Percentiles rank a stretch among this genome's conserved stretches.
Evolutionary conservation across 2,113 vertebrate genomes (phyloP).

Genomic region (Chrysochloris asiatica): DNA sequence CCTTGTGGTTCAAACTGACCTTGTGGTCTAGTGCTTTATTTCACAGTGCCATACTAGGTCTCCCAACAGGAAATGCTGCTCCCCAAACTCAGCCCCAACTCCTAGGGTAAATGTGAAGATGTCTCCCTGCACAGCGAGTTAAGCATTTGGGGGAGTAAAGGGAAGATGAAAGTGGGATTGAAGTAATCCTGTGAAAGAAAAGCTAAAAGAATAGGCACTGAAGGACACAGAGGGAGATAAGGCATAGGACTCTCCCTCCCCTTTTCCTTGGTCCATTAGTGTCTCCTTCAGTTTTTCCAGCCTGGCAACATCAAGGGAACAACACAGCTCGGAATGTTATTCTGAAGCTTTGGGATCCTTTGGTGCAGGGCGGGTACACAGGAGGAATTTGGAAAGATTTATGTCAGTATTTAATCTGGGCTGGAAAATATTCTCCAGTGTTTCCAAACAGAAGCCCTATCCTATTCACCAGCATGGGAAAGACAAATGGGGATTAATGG

Average conservation of each 20-base stretch:
- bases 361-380: background rate
- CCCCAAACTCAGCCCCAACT: background rate
- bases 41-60: no score
- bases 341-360: slow-evolving; percentile 21
- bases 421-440: slow-evolving; percentile 31
- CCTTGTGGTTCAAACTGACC: no score
- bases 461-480: background rate
- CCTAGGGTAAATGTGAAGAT: background rate
- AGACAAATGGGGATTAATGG: background rate
- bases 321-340: slow-evolving; percentile 56
- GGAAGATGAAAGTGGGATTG: background rate
- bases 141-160: background rate
- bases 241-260: background rate
- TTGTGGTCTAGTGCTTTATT: no score
- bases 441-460: slow-evolving; percentile 32
- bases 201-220: background rate
- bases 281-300: slow-evolving; percentile 67
- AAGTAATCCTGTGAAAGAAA: background rate
- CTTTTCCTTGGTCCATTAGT: background rate
- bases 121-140: background rate
- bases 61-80: background rate
- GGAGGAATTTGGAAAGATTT: slow-evolving; percentile 71
- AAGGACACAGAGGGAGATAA: background rate
- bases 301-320: slow-evolving; percentile 34
- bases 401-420: slow-evolving; percentile 69